A percentile compares a stretch with the other conserved stretches of the same genome.
These are phyloP conservation scores for Pterobdella sp. DNA, from an alignment of 2,888 invertebrate genomes.

Conservation along the genomic window DNA sequence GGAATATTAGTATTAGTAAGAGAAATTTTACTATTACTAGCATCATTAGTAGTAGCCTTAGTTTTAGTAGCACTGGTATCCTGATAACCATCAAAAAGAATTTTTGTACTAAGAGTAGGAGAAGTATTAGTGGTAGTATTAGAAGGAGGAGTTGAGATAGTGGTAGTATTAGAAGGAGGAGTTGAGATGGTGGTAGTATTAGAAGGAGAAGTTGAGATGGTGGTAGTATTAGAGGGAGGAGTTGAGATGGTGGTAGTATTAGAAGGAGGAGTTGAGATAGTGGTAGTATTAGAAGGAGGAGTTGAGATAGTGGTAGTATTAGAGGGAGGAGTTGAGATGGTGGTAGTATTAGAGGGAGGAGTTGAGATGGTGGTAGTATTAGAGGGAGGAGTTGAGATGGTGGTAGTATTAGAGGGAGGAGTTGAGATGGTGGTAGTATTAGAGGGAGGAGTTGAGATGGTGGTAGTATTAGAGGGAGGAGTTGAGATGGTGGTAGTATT, in stretches of 20 bases:
- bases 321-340: no score
- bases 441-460: no score
- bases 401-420: no score
- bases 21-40: neutral
- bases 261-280: neutral
- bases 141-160: neutral
- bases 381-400: no score
- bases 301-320: no score
- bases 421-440: no score
- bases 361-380: no score
- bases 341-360: no score
- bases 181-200: neutral
- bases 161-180: neutral
- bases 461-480: no score
- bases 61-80: neutral
- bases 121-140: neutral
- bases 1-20: neutral
- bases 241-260: neutral
- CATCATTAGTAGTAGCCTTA: neutral
- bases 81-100: neutral
- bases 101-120: neutral
- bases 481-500: no score
- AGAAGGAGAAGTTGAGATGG: neutral
- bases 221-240: neutral
- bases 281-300: neutral